These are phyloP conservation scores for Leptura quadrifasciata DNA, from an alignment of 2,888 invertebrate species.

Conservation along the genomic window DNA sequence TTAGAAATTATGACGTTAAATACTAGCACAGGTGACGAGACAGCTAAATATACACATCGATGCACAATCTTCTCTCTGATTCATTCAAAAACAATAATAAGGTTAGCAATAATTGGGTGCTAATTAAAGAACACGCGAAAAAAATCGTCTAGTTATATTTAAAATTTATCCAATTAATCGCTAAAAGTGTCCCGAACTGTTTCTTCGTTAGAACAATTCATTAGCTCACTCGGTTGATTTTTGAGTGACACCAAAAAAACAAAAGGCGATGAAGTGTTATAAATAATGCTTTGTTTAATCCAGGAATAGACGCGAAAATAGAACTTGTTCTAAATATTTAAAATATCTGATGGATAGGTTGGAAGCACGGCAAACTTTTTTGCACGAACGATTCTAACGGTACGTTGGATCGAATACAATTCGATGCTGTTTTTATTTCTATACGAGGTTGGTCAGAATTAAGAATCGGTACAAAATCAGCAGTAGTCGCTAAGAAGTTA, in stretches of 20 bases:
- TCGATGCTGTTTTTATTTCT: no score
- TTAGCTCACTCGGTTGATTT: conserved; percentile 16
- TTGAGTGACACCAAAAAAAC: conserved; percentile 11
- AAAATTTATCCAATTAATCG: background rate
- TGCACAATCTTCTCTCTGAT: background rate
- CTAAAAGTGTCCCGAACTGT: background rate
- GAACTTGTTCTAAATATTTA: conserved; percentile 27
- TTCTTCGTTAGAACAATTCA: conserved; percentile 1
- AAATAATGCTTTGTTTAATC: conserved; percentile 27
- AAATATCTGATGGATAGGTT: background rate
- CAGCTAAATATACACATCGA: background rate
- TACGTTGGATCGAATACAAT: background rate
- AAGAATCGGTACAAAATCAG: background rate
- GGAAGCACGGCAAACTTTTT: background rate
- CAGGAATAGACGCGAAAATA: conserved; percentile 17
- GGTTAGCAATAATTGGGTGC: conserved; percentile 5
- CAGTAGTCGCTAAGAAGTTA: no score
- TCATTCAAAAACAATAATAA: background rate
- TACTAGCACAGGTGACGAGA: background rate
- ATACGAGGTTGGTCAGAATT: background rate
- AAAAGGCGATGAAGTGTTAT: conserved; percentile 20
- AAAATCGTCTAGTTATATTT: conserved; percentile 20
- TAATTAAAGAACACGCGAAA: background rate
- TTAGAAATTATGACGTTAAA: no score
- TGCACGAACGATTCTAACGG: background rate